A percentile compares a stretch with the other conserved stretches of the same genome.
These are phyloP conservation scores for Stenodema calcarata DNA, from an alignment of 2,888 invertebrate genomes.

Conservation along the genomic window DNA sequence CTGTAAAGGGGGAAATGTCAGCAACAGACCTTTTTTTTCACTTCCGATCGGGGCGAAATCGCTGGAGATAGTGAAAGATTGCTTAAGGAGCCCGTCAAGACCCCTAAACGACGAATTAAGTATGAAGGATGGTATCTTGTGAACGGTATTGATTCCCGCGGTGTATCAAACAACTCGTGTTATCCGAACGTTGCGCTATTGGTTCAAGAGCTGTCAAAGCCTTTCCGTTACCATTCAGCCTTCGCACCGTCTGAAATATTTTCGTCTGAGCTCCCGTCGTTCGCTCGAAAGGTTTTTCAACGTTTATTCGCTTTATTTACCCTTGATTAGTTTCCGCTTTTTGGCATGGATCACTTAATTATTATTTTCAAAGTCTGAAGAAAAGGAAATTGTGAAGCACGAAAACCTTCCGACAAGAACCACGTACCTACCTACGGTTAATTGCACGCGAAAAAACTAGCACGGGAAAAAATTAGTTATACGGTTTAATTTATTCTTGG, in stretches of 20 bases:
- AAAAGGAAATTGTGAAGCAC: too few relatives aligned
- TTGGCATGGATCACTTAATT: not conserved
- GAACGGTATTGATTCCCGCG: constrained; percentile 44
- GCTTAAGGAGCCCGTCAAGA: constrained; percentile 24
- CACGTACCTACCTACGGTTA: too few relatives aligned
- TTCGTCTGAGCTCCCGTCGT: not conserved
- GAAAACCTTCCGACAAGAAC: too few relatives aligned
- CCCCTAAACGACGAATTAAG: constrained; percentile 50
- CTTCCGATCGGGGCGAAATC: constrained; percentile 32
- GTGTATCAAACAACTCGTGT: constrained; percentile 45
- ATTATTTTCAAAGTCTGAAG: too few relatives aligned
- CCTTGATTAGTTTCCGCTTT: not conserved
- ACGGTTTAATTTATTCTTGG: too few relatives aligned
- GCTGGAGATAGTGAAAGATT: constrained; percentile 39
- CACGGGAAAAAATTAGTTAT: too few relatives aligned
- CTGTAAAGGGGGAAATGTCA: constrained; percentile 33
- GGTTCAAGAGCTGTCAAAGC: constrained; percentile 3
- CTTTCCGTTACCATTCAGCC: not conserved
- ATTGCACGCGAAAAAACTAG: too few relatives aligned
- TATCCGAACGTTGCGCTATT: constrained; percentile 32
- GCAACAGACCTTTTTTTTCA: constrained; percentile 37
- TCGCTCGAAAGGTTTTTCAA: not conserved
- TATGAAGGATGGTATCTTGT: constrained; percentile 46
- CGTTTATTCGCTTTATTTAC: not conserved
- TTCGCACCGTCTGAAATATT: not conserved